phyloP scores from a whole-genome alignment of 2,888 invertebrate genomes.

The Leptinotarsa tumamoca region DNA sequence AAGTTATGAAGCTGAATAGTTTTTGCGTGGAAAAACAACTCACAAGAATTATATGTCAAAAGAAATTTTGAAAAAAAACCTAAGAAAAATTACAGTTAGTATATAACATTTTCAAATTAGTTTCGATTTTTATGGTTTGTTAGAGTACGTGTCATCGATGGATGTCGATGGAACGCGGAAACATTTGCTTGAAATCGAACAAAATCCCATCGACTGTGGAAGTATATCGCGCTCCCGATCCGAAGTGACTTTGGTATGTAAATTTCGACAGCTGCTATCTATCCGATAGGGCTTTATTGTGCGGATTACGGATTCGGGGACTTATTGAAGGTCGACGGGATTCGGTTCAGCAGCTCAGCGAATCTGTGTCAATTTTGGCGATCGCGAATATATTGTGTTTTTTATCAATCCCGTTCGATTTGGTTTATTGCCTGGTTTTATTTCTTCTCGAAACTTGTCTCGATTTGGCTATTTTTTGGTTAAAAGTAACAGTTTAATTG shows the following conservation, averaged over 20 bases:
- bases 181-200: conserved; percentile 1
- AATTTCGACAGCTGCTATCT: conserved; percentile 25
- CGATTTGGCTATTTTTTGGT: no score
- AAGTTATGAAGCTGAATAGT: no score
- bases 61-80: no score
- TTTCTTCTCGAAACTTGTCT: background rate
- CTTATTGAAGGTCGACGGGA: background rate
- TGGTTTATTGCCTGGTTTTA: background rate
- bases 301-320: conserved; percentile 11
- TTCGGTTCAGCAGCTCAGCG: background rate
- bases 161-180: background rate
- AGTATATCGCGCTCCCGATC: background rate
- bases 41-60: no score
- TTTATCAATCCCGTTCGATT: background rate
- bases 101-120: no score
- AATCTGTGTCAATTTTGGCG: conserved; percentile 16
- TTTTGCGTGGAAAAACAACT: no score
- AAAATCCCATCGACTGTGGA: background rate
- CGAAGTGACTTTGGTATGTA: conserved; percentile 21
- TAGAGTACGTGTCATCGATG: background rate
- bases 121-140: no score
- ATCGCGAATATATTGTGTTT: background rate
- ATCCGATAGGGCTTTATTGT: conserved; percentile 9
- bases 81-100: no score
- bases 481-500: no score